Percentiles rank a stretch among this genome's conserved stretches.
Evolutionary conservation across 2,888 invertebrate species (phyloP).

Genomic region (Hydrotaea diabolus): DNA sequence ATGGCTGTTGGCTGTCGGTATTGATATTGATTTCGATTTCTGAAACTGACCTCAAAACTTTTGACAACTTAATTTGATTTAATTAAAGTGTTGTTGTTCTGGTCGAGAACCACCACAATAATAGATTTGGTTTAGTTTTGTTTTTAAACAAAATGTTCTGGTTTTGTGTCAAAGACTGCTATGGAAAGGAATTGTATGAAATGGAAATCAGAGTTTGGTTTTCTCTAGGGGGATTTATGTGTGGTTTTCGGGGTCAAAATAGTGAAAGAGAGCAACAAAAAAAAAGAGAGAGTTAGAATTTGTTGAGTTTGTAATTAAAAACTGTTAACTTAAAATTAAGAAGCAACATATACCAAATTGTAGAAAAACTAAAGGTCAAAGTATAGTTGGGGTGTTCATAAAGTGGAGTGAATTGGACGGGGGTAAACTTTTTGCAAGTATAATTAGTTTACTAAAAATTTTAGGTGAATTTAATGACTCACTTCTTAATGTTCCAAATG

Average conservation of each 20-base stretch:
- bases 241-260: background rate
- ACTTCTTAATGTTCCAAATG: too few relatives aligned
- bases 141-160: background rate
- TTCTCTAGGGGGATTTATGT: background rate
- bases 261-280: too few relatives aligned
- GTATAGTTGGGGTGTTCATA: too few relatives aligned
- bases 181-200: background rate
- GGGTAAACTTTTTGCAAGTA: too few relatives aligned
- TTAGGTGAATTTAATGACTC: too few relatives aligned
- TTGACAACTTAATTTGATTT: conserved; percentile 18
- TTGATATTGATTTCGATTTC: conserved; percentile 3
- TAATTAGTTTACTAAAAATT: too few relatives aligned
- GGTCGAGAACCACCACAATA: background rate
- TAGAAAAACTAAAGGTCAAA: too few relatives aligned
- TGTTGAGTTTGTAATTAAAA: background rate
- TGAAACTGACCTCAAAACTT: background rate
- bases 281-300: background rate
- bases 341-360: too few relatives aligned
- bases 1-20: background rate
- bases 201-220: background rate
- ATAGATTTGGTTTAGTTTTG: background rate
- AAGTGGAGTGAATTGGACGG: too few relatives aligned
- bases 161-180: background rate
- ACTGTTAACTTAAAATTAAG: background rate
- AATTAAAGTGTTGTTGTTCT: background rate